Percentiles rank a stretch among this genome's conserved stretches.
Evolutionary conservation across 2,888 invertebrate species (phyloP).

Genomic region (Hemicrepidius hirtus): DNA sequence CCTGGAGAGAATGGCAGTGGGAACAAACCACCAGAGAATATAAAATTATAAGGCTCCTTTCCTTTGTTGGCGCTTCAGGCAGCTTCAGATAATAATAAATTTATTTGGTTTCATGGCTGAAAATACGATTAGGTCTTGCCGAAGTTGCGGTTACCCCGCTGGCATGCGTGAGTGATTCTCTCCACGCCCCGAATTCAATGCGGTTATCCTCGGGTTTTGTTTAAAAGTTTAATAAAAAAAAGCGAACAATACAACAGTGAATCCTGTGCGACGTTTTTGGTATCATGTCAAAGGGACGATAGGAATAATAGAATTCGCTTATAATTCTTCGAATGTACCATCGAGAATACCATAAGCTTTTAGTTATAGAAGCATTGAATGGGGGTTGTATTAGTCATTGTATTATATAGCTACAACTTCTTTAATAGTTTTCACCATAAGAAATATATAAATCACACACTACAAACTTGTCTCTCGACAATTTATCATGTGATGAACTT

Average conservation of each 20-base stretch:
- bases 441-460: too few relatives aligned
- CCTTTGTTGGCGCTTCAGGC: slow-evolving; percentile 53
- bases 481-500: too few relatives aligned
- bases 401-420: too few relatives aligned
- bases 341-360: too few relatives aligned
- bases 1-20: slow-evolving; percentile 53
- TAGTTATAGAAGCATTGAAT: too few relatives aligned
- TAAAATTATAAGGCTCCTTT: slow-evolving; percentile 59
- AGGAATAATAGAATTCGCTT: background rate
- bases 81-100: slow-evolving; percentile 51
- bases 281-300: background rate
- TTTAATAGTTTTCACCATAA: too few relatives aligned
- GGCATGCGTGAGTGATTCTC: slow-evolving; percentile 46
- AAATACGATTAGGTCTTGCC: slow-evolving; percentile 49
- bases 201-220: slow-evolving; percentile 29
- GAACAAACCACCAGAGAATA: slow-evolving; percentile 58
- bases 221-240: slow-evolving; percentile 37
- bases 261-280: background rate
- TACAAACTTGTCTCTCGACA: too few relatives aligned
- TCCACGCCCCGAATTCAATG: slow-evolving; percentile 38
- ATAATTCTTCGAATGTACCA: too few relatives aligned
- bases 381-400: too few relatives aligned
- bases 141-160: slow-evolving; percentile 42
- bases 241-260: background rate
- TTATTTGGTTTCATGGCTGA: slow-evolving; percentile 52